Evolutionary conservation across 2,888 invertebrate species (phyloP), one percentile per base, ranked within the genome.

Genomic region (Phoenoteleia sp.): DNA sequence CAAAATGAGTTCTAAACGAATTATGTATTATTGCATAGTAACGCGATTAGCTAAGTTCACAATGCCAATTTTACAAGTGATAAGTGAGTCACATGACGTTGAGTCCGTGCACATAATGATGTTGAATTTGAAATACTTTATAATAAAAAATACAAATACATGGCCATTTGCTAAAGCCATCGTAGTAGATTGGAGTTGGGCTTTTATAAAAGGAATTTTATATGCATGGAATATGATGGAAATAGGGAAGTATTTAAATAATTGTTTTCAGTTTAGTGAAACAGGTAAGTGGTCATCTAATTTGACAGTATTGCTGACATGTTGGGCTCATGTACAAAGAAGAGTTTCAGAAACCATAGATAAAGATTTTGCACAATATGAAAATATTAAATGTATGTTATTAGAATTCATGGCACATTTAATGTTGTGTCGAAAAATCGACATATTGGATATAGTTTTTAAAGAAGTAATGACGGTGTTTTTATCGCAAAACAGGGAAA

Each of bases 401-500:
- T 60, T 87, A 42, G 84, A 88, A 76, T 84, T 76, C 25, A 84
- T 84, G 49, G 56, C 74, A 6, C 29, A 86, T 4, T 17, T 86
- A 29, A 69, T 74, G 21, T 13, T 86, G 7, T 67, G 74, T 6
- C 42, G 87, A 64, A 71, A 36, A 19, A 45, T 87, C 0, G 33
- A 54, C 3, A 21, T 79, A 11, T 33, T 86, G 0, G 82, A 83
- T 11, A 47, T 72, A 4, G 7, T 81, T 3, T 84, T 84, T 15
- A 23, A 77, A 47, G 69, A 87, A 45, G 36, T 84, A 0, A 66
- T 64, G 6, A 66, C 56, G 4, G n/a, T 84, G 0, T 23, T 81
- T 0, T 4, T 85, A 7, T 21, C 25, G 1, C 74, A 66, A 23
- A 33, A 27, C 13, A 39, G 36, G 45, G 27, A 17, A 7, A 42